A percentile compares a stretch with the other conserved stretches of the same genome.
Evolutionary conservation across 2,888 invertebrate genomes (phyloP).

Genomic region (Drosophila affinis): DNA sequence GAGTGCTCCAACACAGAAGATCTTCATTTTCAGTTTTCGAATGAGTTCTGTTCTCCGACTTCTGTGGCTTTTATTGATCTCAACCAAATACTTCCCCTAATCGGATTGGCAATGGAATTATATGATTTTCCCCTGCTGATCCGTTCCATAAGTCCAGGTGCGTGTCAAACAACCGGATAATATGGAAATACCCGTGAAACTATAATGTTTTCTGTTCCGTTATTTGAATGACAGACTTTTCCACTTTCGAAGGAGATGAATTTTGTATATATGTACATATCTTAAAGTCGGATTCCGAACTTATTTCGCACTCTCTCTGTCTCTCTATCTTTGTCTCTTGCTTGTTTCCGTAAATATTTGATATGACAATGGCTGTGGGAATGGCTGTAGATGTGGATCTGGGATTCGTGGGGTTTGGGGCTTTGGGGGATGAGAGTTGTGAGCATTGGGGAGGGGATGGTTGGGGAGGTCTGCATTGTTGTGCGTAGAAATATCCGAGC

Average conservation of each 20-base stretch:
- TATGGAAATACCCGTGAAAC: background rate
- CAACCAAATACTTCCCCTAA: background rate
- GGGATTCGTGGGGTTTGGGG: background rate
- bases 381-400: slow-evolving; percentile 11
- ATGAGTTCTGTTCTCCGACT: background rate
- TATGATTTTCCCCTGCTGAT: background rate
- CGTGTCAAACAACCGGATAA: background rate
- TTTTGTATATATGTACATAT: background rate
- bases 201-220: background rate
- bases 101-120: background rate
- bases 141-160: background rate
- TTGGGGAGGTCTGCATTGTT: slow-evolving; percentile 60
- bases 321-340: slow-evolving; percentile 5
- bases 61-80: background rate
- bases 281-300: slow-evolving; percentile 39
- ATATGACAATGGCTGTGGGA: slow-evolving; percentile 57
- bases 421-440: slow-evolving; percentile 8
- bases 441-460: slow-evolving; percentile 23
- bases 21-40: background rate
- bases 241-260: background rate
- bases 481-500: slow-evolving; percentile 77
- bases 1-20: background rate
- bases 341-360: slow-evolving; percentile 73
- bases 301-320: slow-evolving; percentile 31
- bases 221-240: background rate